phyloP scores from a whole-genome alignment of 2,888 invertebrate genomes.

The Lochmaea capreae region DNA sequence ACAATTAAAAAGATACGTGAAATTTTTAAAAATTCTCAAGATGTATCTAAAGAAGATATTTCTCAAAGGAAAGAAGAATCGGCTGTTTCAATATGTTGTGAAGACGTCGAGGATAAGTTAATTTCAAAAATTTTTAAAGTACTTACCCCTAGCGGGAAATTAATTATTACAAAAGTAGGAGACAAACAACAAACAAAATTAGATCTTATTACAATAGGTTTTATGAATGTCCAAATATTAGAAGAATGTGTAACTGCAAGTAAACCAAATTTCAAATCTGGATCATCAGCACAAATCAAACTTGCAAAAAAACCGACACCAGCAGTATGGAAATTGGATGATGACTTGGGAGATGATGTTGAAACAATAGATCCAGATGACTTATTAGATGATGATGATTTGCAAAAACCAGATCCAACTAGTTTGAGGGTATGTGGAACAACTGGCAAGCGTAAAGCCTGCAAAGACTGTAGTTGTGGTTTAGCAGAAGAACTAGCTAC shows the following conservation, averaged over 20 bases:
- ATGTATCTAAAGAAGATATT: conserved; percentile 29
- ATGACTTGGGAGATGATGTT: conserved; percentile 73
- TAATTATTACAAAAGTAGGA: conserved; percentile 46
- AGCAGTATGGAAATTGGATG: conserved; percentile 83
- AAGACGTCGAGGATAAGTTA: conserved; percentile 15
- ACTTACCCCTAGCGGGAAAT: conserved; percentile 54
- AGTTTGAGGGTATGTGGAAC: conserved; percentile 88
- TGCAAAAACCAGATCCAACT: conserved; percentile 86
- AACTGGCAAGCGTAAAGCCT: conserved; percentile 94
- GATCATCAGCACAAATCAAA: conserved; percentile 72
- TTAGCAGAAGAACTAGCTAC: conserved; percentile 90
- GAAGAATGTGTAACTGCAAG: conserved; percentile 62
- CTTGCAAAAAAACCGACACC: conserved; percentile 63
- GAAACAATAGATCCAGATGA: conserved; percentile 90
- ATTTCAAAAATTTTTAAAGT: conserved; percentile 34
- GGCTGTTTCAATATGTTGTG: conserved; percentile 31
- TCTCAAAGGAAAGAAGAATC: conserved; percentile 24
- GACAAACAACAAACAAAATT: conserved; percentile 54
- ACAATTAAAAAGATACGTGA: conserved; percentile 30
- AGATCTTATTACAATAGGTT: conserved; percentile 59
- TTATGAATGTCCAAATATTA: conserved; percentile 54
- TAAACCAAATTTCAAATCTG: conserved; percentile 80
- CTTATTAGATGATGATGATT: conserved; percentile 90
- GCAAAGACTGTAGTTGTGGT: conserved; percentile 98
- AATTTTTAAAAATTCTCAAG: conserved; percentile 31